These are phyloP conservation scores for Ctenopoma multispine DNA, from an alignment of 2,797 vertebrate genomes.

Conservation along the genomic window DNA sequence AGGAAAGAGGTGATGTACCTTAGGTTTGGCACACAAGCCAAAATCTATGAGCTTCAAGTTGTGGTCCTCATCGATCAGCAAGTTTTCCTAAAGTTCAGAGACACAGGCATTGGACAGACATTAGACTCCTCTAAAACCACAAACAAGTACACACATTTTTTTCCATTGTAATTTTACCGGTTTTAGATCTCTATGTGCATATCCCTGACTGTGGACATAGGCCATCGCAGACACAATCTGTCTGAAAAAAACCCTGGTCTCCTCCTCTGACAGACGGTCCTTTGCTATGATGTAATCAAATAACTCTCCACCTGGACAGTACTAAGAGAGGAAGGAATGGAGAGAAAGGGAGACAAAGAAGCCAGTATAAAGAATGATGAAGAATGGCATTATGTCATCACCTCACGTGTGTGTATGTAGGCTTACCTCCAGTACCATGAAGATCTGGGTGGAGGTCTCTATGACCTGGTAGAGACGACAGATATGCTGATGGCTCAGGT, in stretches of 20 bases:
- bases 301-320: slow-evolving; percentile 95
- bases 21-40: slow-evolving; percentile 95
- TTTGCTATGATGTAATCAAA: slow-evolving; percentile 97
- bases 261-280: slow-evolving; percentile 92
- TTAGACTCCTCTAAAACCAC: neutral
- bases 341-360: neutral
- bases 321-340: slow-evolving; percentile 77
- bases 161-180: slow-evolving; percentile 83
- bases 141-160: neutral
- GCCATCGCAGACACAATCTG: slow-evolving; percentile 95
- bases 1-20: slow-evolving; percentile 80
- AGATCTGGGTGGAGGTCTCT: slow-evolving; percentile 93
- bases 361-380: neutral
- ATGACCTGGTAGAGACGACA: slow-evolving; percentile 94
- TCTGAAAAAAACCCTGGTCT: slow-evolving; percentile 92
- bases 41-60: slow-evolving; percentile 98
- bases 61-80: slow-evolving; percentile 92
- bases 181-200: slow-evolving; percentile 96
- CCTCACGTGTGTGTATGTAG: neutral
- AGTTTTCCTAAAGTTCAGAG: slow-evolving; percentile 88
- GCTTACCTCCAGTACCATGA: slow-evolving; percentile 94
- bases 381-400: neutral
- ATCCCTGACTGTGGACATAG: slow-evolving; percentile 94
- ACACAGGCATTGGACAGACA: slow-evolving; percentile 6
- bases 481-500: slow-evolving; percentile 93